phyloP scores from a whole-genome alignment of 2,113 vertebrate genomes.

The Lophura nycthemera region DNA sequence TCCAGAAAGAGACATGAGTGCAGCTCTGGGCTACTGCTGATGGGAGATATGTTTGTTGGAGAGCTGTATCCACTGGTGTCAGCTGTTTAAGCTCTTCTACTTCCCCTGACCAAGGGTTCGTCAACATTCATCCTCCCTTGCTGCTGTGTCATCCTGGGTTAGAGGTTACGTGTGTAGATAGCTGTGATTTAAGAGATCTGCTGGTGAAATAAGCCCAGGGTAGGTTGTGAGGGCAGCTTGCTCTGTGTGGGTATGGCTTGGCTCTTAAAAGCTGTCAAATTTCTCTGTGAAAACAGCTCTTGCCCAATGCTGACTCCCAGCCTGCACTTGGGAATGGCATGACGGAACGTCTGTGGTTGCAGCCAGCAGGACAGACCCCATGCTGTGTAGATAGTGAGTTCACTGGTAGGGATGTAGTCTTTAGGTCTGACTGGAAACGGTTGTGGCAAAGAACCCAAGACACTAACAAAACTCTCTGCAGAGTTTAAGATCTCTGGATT shows the following conservation, averaged over 20 bases:
- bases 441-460: background rate
- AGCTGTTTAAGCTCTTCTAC: background rate
- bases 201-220: background rate
- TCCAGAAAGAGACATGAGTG: background rate
- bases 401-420: background rate
- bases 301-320: background rate
- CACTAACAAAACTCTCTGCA: background rate
- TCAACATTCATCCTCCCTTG: background rate
- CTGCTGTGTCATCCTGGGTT: background rate
- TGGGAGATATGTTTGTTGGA: background rate
- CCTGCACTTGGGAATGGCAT: background rate
- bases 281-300: background rate
- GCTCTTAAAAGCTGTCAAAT: background rate
- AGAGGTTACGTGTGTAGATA: background rate
- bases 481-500: background rate
- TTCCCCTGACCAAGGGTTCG: background rate
- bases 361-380: background rate
- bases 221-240: background rate
- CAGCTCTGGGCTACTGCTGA: background rate
- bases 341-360: background rate
- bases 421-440: background rate
- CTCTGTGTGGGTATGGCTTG: background rate
- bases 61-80: background rate
- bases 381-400: background rate
- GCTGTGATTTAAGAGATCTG: background rate